Percentiles rank a stretch among this genome's conserved stretches.
These are phyloP conservation scores for Apis florea DNA, from an alignment of 1,140 invertebrate species.

Conservation along the genomic window DNA sequence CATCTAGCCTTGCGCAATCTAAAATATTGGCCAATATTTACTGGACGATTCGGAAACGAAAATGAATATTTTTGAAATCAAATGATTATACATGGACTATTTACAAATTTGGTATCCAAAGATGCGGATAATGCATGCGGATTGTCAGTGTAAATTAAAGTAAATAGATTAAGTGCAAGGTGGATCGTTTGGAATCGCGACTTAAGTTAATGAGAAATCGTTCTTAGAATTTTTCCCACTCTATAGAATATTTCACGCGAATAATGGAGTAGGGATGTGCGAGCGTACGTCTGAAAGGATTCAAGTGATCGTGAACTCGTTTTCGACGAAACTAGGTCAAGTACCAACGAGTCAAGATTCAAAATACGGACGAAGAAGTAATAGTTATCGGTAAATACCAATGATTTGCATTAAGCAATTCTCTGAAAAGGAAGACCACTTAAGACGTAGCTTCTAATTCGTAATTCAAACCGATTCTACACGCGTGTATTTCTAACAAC, in stretches of 20 bases:
- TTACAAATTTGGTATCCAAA: no score
- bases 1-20: no score
- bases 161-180: neutral
- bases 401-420: neutral
- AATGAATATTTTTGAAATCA: no score
- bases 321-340: neutral
- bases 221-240: conserved; percentile 4
- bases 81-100: no score
- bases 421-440: neutral
- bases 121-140: no score
- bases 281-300: neutral
- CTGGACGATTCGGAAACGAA: no score
- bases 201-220: conserved; percentile 10
- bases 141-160: no score
- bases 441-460: neutral
- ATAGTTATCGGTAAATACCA: neutral
- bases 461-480: neutral
- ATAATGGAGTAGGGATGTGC: neutral
- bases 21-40: no score
- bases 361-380: neutral
- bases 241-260: neutral
- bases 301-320: conserved; percentile 4
- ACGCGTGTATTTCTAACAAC: no score
- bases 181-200: conserved; percentile 14
- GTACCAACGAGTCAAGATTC: neutral